phyloP scores from a whole-genome alignment of 2,797 vertebrate genomes.

The Helostoma temminkii region DNA sequence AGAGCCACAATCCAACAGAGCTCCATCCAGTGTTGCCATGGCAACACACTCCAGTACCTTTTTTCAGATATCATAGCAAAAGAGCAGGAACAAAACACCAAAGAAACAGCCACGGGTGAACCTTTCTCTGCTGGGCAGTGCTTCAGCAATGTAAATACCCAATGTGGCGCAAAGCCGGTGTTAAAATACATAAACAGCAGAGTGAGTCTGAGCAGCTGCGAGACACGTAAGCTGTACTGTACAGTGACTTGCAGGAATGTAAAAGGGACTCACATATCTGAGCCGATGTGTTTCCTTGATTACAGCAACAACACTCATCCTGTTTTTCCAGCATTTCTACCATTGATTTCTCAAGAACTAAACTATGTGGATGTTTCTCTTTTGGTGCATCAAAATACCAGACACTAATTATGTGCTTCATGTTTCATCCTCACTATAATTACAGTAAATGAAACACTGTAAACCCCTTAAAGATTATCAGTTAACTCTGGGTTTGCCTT shows the following conservation, averaged over 20 bases:
- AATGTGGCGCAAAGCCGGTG: slow-evolving; percentile 21
- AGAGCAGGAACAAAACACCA: slow-evolving; percentile 73
- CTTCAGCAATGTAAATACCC: slow-evolving; percentile 51
- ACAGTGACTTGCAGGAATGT: slow-evolving; percentile 13
- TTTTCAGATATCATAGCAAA: slow-evolving; percentile 75
- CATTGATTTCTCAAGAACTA: slow-evolving; percentile 79
- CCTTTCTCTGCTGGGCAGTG: slow-evolving; percentile 51
- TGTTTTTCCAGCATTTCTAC: slow-evolving; percentile 49
- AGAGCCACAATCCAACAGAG: slow-evolving; percentile 77
- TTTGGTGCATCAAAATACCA: slow-evolving; percentile 68
- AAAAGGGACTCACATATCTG: slow-evolving; percentile 18
- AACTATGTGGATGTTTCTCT: slow-evolving; percentile 65
- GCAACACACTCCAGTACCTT: slow-evolving; percentile 79
- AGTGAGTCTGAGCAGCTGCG: slow-evolving; percentile 17
- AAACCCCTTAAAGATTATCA: slow-evolving; percentile 63
- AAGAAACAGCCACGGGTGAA: slow-evolving; percentile 55
- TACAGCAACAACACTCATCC: slow-evolving; percentile 45
- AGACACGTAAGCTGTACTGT: slow-evolving; percentile 35
- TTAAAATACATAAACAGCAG: neutral
- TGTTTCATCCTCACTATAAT: slow-evolving; percentile 79
- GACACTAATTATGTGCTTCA: slow-evolving; percentile 80
- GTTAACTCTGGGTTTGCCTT: slow-evolving; percentile 65
- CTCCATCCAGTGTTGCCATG: slow-evolving; percentile 83
- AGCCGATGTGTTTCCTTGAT: slow-evolving; percentile 60
- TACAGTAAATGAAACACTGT: slow-evolving; percentile 72